These are phyloP conservation scores for Tethya wilhelma DNA, from an alignment of 37 sponge, comb jelly and placozoan species.

Conservation along the genomic window DNA sequence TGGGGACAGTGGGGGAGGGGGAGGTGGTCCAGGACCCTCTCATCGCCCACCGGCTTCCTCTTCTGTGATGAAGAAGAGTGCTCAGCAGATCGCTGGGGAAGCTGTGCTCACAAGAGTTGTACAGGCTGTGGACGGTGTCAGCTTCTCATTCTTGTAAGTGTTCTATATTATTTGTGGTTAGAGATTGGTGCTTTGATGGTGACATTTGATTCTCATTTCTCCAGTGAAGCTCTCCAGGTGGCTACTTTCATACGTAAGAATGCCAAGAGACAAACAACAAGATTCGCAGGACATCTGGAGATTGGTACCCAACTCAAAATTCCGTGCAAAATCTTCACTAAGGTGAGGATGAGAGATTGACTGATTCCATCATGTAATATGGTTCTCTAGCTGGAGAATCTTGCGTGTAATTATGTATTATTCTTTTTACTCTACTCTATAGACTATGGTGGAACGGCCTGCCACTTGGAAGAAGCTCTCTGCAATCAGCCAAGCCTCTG, in stretches of 20 bases:
- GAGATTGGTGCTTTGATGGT: too few species aligned
- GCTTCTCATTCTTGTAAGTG: conserved; percentile 72
- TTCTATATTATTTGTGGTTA: not conserved
- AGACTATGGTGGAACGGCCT: conserved; percentile 76
- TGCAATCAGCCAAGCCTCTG: conserved; percentile 85
- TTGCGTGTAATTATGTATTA: not conserved
- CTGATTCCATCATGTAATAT: not conserved
- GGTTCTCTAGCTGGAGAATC: not conserved
- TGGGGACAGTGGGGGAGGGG: conserved; percentile 15
- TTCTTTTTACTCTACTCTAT: not conserved
- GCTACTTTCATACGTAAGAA: conserved; percentile 63
- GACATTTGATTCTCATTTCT: not conserved
- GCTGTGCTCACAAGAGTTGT: conserved; percentile 45
- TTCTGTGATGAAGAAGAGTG: conserved; percentile 50
- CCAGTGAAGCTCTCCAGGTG: conserved; percentile 65
- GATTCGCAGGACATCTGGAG: conserved; percentile 79
- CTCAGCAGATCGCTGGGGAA: conserved; percentile 76
- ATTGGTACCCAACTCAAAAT: conserved; percentile 80
- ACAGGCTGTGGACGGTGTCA: conserved; percentile 47
- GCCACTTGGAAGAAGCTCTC: conserved; percentile 92
- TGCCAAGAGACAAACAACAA: conserved; percentile 81
- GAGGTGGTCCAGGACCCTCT: conserved; percentile 34
- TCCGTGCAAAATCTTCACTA: conserved; percentile 83
- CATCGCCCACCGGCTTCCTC: conserved; percentile 6
- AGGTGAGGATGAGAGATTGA: conserved; percentile 24